A percentile compares a stretch with the other conserved stretches of the same genome.
These are phyloP conservation scores for Gymnocypris eckloni DNA, from an alignment of 2,797 vertebrate species.

Conservation along the genomic window DNA sequence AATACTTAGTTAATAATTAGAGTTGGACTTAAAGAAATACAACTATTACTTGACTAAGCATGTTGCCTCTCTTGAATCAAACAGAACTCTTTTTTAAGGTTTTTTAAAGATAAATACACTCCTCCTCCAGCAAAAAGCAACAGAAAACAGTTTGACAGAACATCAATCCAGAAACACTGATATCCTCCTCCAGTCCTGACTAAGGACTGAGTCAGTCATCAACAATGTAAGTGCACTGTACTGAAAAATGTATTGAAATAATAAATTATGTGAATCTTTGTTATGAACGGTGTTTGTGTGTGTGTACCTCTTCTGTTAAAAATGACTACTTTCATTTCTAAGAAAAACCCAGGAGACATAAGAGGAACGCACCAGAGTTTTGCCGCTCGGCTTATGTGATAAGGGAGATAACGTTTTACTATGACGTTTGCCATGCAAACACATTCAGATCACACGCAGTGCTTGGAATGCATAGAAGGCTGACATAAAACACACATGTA, in stretches of 20 bases:
- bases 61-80: background rate
- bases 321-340: background rate
- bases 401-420: slow-evolving; percentile 2
- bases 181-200: background rate
- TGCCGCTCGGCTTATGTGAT: background rate
- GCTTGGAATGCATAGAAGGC: slow-evolving; percentile 64
- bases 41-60: background rate
- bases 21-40: background rate
- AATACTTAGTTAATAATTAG: too few species aligned
- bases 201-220: background rate
- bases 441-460: slow-evolving; percentile 27
- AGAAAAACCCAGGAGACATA: background rate
- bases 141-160: background rate
- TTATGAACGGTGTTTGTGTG: background rate
- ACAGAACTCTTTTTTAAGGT: background rate
- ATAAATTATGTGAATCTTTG: background rate
- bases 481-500: slow-evolving; percentile 51
- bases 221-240: background rate
- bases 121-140: background rate
- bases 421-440: slow-evolving; percentile 21
- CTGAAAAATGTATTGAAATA: background rate
- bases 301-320: background rate
- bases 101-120: background rate
- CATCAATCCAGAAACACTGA: background rate
- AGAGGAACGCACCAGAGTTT: background rate